Evolutionary conservation across 2,888 invertebrate genomes (phyloP), one percentile per base, ranked within the genome.

Genomic region (Cotesia congregata): DNA sequence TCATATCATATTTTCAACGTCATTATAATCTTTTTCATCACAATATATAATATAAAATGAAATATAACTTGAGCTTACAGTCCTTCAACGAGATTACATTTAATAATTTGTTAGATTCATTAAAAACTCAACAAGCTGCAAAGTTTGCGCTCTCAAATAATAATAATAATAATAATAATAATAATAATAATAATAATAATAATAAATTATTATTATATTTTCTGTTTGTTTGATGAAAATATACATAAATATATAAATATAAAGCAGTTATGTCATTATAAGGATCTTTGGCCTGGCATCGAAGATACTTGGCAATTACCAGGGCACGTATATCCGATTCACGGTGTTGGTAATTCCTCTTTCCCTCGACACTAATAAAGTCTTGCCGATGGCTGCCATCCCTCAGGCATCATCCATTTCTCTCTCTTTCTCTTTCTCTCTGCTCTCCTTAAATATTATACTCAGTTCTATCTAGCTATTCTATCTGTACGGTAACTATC

Each of bases 301-400:
- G 9, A 70, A 50, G 17, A 20, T 70, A 70, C 59, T 62, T 62
- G 61, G 40, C 40, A 72, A 39, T 61, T 62, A 72, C 61, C 61
- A 15, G 6, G 9, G 61, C 40, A 72, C 40, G 59, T 73, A 67
- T 73, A 73, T 38, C 67, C 67, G 73, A 73, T 73, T 67, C 73
- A 73, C 67, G 67, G 73, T 73, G 67, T 39, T 73, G 67, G 73
- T 73, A 73, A 73, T 73, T 73, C 61, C 73, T 73, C 73, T 73
- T 50, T 67, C 73, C 73, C 73, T 67, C 60, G 73, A 67, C 39
- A 65, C 73, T 73, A 73, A 73, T 73, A 73, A 73, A 73, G 73
- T 73, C 73, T 72, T 72, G 67, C 39, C 73, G 73, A 73, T 73
- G 73, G 73, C 73, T 73, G 65, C 60, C 74, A 77, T 69, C 71